A percentile compares a stretch with the other conserved stretches of the same genome.
These are phyloP conservation scores for Brachyptera risi DNA, from an alignment of 2,888 invertebrate species.

Conservation along the genomic window DNA sequence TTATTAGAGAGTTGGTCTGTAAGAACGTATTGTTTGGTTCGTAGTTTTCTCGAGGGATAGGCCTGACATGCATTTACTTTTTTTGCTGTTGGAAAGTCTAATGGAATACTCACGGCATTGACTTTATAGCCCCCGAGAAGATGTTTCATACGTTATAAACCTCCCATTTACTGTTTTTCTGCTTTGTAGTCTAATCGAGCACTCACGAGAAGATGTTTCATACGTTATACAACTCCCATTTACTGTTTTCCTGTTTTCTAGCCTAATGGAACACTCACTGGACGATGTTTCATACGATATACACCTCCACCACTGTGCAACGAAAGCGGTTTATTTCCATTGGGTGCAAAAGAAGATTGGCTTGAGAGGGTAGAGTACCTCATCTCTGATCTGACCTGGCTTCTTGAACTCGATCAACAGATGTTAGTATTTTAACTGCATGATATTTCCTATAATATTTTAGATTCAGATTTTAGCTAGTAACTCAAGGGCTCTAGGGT, in stretches of 20 bases:
- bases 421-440: conserved; percentile 48
- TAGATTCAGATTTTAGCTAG: not conserved
- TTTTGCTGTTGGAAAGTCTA: conserved; percentile 48
- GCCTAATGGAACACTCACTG: conserved; percentile 55
- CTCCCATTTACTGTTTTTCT: too few relatives aligned
- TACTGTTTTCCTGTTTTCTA: conserved; percentile 43
- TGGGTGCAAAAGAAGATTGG: conserved; percentile 64
- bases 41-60: too few relatives aligned
- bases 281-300: conserved; percentile 55
- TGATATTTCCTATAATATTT: not conserved
- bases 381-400: conserved; percentile 62
- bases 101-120: conserved; percentile 55
- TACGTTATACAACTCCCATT: conserved; percentile 57
- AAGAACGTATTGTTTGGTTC: too few relatives aligned
- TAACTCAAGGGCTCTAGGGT: too few relatives aligned
- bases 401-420: conserved; percentile 63
- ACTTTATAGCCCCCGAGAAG: too few relatives aligned
- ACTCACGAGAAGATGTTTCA: conserved; percentile 53
- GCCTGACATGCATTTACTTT: too few relatives aligned
- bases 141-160: conserved; percentile 54
- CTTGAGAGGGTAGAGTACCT: conserved; percentile 56
- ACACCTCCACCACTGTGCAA: conserved; percentile 49
- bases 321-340: conserved; percentile 48
- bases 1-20: too few relatives aligned
- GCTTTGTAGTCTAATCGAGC: conserved; percentile 52